phyloP scores from a whole-genome alignment of 2,888 invertebrate species.

The Agrotis segetum region DNA sequence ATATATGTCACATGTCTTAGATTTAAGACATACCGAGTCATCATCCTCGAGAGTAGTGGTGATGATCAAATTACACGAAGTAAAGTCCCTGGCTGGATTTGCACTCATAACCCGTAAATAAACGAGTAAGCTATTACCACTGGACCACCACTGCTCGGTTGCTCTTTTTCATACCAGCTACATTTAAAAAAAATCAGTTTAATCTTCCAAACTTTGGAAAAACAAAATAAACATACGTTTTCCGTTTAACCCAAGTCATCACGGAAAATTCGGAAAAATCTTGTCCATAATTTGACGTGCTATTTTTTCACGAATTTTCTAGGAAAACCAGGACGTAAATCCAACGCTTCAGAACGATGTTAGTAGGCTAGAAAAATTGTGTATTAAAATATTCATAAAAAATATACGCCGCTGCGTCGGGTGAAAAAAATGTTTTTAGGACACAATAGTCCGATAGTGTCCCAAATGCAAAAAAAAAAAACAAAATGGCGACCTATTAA shows the following conservation, averaged over 20 bases:
- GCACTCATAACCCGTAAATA: too few relatives aligned
- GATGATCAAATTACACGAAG: too few relatives aligned
- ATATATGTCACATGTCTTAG: too few relatives aligned
- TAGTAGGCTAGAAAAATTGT: constrained; percentile 41
- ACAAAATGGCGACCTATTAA: constrained; percentile 48
- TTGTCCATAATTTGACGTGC: constrained; percentile 6
- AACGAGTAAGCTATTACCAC: too few relatives aligned
- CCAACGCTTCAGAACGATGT: constrained; percentile 18
- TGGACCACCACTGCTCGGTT: too few relatives aligned
- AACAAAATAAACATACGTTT: neutral
- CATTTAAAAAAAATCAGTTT: neutral
- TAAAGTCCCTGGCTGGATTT: too few relatives aligned
- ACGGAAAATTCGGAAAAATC: constrained; percentile 4
- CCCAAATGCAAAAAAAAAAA: constrained; percentile 29
- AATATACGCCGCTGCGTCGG: constrained; percentile 37
- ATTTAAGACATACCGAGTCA: too few relatives aligned
- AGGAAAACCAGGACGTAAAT: constrained; percentile 24
- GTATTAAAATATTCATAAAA: constrained; percentile 62
- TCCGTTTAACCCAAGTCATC: neutral
- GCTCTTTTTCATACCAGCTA: neutral
- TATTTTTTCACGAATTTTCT: constrained; percentile 10
- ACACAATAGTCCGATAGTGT: constrained; percentile 41
- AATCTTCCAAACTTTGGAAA: neutral
- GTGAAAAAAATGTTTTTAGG: constrained; percentile 27
- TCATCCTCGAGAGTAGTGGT: too few relatives aligned